Conservation (phyloP, 1,140 invertebrate species). For the Drosophila jambulina region DNA sequence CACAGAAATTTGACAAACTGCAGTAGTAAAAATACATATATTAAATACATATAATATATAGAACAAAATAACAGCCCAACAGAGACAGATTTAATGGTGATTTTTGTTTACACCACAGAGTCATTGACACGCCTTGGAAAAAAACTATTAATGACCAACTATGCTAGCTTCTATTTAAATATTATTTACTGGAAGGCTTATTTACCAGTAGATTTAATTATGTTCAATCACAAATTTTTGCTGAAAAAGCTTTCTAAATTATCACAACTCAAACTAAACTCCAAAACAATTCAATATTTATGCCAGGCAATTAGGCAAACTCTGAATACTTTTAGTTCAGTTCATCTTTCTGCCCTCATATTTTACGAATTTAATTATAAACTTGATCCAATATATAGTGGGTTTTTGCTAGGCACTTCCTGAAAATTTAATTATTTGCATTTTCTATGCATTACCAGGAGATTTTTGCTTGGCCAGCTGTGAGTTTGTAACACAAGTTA, state of each 20-base stretch:
- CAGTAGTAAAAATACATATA: background rate
- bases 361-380: constrained; percentile 17
- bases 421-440: constrained; percentile 11
- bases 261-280: background rate
- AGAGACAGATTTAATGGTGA: constrained; percentile 24
- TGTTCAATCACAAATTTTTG: background rate
- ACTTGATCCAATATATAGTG: background rate
- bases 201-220: background rate
- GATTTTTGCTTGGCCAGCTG: constrained; percentile 7
- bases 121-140: constrained; percentile 29
- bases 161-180: background rate
- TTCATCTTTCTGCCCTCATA: background rate
- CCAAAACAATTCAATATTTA: background rate
- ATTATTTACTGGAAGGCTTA: background rate
- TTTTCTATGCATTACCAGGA: constrained; percentile 3
- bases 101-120: constrained; percentile 34
- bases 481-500: constrained; percentile 12
- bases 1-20: constrained; percentile 40
- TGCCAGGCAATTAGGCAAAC: too few species aligned
- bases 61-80: background rate
- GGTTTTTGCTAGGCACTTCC: background rate
- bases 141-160: constrained; percentile 10
- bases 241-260: too few species aligned
- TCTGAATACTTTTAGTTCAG: background rate
- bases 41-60: background rate